phyloP scores from a whole-genome alignment of 37 sponge, comb jelly and placozoan species.

The Tethya wilhelma region DNA sequence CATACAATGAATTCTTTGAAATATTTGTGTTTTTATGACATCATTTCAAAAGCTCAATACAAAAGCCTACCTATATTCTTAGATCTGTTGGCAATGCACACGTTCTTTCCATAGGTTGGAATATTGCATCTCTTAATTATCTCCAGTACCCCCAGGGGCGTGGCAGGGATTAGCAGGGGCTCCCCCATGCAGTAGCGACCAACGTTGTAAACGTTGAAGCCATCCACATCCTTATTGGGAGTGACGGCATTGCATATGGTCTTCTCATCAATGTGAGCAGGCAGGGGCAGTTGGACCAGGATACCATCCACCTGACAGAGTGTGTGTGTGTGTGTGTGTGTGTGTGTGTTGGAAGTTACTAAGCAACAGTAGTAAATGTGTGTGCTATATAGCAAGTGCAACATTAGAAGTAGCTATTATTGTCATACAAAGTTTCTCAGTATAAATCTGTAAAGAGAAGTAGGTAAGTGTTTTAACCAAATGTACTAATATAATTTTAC shows the following conservation, averaged over 20 bases:
- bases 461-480: neutral
- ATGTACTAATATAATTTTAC: neutral
- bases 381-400: no score
- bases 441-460: no score
- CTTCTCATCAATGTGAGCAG: constrained; percentile 63
- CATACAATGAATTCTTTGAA: neutral
- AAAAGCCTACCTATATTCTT: constrained; percentile 73
- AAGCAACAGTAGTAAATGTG: no score
- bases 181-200: constrained; percentile 62
- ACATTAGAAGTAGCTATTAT: neutral
- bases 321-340: neutral
- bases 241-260: constrained; percentile 60
- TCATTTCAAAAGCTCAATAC: neutral
- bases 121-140: constrained; percentile 71
- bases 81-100: constrained; percentile 75
- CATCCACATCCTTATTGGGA: constrained; percentile 86
- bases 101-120: constrained; percentile 74
- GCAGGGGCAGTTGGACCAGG: constrained; percentile 83
- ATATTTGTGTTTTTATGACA: neutral
- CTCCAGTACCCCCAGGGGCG: constrained; percentile 78
- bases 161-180: constrained; percentile 70
- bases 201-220: constrained; percentile 71
- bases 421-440: neutral
- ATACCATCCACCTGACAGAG: constrained; percentile 72
- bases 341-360: neutral